These are phyloP conservation scores for Bergia puertoricense DNA, from an alignment of 92 coral and sea anemone genomes.

Conservation along the genomic window DNA sequence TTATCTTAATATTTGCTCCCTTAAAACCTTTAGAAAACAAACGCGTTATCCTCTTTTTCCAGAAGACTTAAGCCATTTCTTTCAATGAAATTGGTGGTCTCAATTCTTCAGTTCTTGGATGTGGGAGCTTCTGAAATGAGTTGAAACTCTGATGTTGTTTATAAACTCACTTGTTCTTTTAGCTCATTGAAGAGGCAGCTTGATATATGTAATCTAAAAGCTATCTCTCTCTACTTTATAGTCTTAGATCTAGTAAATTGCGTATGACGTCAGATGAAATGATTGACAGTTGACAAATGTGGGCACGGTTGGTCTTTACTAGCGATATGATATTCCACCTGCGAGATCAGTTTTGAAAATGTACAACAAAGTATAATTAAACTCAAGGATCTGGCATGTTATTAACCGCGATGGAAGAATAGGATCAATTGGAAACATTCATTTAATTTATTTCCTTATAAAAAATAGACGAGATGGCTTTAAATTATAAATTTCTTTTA, in stretches of 20 bases:
- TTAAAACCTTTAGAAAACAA: too few species aligned
- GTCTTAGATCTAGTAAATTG: background rate
- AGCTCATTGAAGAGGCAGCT: background rate
- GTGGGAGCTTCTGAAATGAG: background rate
- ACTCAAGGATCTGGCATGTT: background rate
- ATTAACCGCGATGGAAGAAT: background rate
- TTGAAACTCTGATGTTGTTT: background rate
- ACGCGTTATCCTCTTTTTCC: too few species aligned
- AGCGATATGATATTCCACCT: background rate
- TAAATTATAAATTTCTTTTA: background rate
- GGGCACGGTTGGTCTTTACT: background rate
- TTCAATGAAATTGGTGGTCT: too few species aligned
- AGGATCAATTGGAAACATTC: background rate
- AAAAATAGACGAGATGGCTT: background rate
- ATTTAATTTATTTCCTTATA: background rate
- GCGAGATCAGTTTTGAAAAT: background rate
- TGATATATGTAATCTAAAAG: background rate
- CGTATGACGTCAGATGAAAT: conserved; percentile 26
- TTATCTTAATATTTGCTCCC: too few species aligned
- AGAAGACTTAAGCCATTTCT: too few species aligned
- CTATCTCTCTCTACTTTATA: conserved; percentile 1
- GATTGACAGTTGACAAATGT: background rate
- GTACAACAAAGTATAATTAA: background rate
- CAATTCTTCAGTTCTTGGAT: background rate
- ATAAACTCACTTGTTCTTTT: background rate